A percentile compares a stretch with the other conserved stretches of the same genome.
These are phyloP conservation scores for Rhodophaea formosa DNA, from an alignment of 2,888 invertebrate species.

Conservation along the genomic window DNA sequence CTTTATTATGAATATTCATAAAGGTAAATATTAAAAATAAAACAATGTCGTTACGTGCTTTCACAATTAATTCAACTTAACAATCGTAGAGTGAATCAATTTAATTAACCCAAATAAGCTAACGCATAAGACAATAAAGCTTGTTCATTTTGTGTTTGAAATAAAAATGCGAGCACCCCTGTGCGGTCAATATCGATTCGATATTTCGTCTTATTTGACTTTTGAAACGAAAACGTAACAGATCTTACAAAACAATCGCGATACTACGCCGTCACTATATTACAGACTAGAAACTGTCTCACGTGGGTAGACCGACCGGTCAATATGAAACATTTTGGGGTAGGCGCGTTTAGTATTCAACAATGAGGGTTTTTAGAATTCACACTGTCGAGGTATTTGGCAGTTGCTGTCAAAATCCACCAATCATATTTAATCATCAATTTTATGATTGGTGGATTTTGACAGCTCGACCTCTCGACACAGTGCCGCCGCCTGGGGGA, in stretches of 20 bases:
- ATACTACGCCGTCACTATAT: constrained; percentile 12
- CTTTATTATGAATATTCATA: too few species aligned
- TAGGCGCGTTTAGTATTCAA: neutral
- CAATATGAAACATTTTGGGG: neutral
- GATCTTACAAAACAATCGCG: constrained; percentile 3
- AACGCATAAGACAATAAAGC: neutral
- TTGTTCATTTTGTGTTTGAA: constrained; percentile 1
- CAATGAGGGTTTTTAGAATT: too few species aligned
- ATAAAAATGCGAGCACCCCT: constrained; percentile 1
- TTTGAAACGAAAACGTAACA: neutral
- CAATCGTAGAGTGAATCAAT: neutral
- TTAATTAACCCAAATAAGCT: neutral
- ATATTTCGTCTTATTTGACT: constrained; percentile 12
- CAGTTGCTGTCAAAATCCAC: too few species aligned
- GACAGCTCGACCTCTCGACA: too few species aligned
- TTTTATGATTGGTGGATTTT: too few species aligned
- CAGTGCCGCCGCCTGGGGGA: too few species aligned
- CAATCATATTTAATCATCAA: too few species aligned
- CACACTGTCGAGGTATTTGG: too few species aligned
- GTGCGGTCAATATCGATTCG: constrained; percentile 13
- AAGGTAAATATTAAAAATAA: too few species aligned
- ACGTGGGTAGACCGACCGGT: constrained; percentile 14
- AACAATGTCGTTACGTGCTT: too few species aligned
- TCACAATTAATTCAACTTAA: too few species aligned
- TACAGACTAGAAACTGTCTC: constrained; percentile 55